These are phyloP conservation scores for Hyles euphorbiae DNA, from an alignment of 1,140 invertebrate species.

Conservation along the genomic window DNA sequence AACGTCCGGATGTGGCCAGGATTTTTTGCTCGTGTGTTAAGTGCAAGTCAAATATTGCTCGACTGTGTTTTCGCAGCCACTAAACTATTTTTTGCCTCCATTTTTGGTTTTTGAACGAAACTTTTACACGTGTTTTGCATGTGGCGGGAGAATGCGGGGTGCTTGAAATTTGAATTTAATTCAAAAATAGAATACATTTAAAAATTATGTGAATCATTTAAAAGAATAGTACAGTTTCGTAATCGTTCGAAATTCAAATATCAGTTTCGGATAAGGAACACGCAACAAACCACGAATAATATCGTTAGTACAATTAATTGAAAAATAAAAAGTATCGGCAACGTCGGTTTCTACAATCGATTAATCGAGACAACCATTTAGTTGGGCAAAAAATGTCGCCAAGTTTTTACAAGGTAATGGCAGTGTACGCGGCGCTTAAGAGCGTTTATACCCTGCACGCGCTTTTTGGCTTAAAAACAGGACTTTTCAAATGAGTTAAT, in stretches of 20 bases:
- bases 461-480: no score
- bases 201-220: no score
- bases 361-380: not conserved
- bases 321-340: constrained; percentile 4
- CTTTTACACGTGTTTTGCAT: not conserved
- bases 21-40: constrained; percentile 49
- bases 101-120: constrained; percentile 16
- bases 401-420: constrained; percentile 14
- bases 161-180: not conserved
- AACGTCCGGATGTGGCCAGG: constrained; percentile 40
- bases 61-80: constrained; percentile 27
- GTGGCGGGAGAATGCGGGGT: not conserved
- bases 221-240: no score
- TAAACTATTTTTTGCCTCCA: constrained; percentile 8
- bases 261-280: no score
- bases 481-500: no score
- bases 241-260: no score
- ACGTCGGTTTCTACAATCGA: constrained; percentile 7
- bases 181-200: no score
- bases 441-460: no score
- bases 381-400: constrained; percentile 14
- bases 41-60: constrained; percentile 53
- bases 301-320: no score
- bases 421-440: not conserved
- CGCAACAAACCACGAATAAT: no score